These are phyloP conservation scores for Alviniconcha marisindica DNA, from an alignment of 1,140 invertebrate genomes.

Conservation along the genomic window DNA sequence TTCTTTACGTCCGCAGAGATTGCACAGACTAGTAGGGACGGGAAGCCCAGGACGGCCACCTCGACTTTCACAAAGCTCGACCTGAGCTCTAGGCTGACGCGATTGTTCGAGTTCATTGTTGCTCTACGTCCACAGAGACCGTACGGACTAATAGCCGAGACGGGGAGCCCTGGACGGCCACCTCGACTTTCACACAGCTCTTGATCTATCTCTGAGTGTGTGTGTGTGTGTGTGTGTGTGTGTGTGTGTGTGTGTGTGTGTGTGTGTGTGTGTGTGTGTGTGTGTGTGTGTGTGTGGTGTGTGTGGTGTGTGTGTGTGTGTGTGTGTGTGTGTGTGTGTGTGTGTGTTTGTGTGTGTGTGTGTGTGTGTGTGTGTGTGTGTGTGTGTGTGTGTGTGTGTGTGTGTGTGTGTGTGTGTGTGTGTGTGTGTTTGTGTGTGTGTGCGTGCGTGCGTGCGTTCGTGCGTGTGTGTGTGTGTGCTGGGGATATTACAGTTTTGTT, in stretches of 20 bases:
- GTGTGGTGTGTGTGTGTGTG: background rate
- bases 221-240: background rate
- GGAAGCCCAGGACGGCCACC: no score
- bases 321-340: background rate
- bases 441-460: background rate
- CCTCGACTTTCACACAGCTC: background rate
- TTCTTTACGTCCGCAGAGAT: no score
- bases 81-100: no score
- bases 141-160: no score
- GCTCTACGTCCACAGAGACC: no score
- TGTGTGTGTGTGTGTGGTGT: background rate
- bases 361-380: background rate
- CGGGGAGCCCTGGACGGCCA: background rate
- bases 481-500: background rate
- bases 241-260: slow-evolving; percentile 17
- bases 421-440: background rate
- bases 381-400: background rate
- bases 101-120: no score
- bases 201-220: background rate
- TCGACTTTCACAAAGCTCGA: no score
- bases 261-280: slow-evolving; percentile 17
- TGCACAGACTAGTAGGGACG: no score
- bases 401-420: background rate
- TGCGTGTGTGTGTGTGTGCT: background rate
- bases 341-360: background rate